phyloP scores from a whole-genome alignment of 2,888 invertebrate genomes.

The Allygus modestus region DNA sequence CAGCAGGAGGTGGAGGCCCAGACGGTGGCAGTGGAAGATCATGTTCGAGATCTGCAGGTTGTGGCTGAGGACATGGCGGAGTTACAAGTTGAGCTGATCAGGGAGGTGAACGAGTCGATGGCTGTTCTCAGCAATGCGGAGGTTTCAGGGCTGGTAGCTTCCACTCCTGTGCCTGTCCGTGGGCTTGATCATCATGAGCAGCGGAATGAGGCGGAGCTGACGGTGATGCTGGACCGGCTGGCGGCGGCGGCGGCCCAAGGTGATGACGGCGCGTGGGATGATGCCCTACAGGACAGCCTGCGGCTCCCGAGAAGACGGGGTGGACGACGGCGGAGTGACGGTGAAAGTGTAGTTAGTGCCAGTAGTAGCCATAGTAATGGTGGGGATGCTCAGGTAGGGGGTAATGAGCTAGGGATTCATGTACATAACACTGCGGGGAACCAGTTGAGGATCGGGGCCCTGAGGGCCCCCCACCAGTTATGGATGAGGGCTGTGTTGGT shows the following conservation, averaged over 20 bases:
- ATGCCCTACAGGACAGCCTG: not conserved
- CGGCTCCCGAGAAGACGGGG: not conserved
- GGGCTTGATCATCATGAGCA: not conserved
- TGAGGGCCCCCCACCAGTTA: no score
- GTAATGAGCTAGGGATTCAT: not conserved
- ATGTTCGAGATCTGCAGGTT: no score
- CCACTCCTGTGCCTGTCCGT: no score
- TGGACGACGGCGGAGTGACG: not conserved
- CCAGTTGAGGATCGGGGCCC: not conserved
- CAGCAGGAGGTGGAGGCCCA: no score
- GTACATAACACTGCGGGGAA: not conserved
- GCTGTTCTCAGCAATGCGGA: no score
- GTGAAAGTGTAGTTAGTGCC: not conserved
- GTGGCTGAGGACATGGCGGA: no score
- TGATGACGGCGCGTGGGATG: not conserved
- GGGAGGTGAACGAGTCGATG: no score
- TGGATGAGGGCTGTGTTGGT: not conserved
- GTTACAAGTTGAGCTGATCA: no score
- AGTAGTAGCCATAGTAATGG: not conserved
- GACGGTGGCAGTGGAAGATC: no score
- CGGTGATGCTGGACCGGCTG: conserved; percentile 3
- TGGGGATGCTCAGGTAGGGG: not conserved
- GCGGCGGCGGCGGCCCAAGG: not conserved
- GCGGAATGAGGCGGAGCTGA: not conserved
- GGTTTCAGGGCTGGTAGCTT: no score